Conservation (phyloP, 1,140 invertebrate genomes). For the Solenopsis fugax region DNA sequence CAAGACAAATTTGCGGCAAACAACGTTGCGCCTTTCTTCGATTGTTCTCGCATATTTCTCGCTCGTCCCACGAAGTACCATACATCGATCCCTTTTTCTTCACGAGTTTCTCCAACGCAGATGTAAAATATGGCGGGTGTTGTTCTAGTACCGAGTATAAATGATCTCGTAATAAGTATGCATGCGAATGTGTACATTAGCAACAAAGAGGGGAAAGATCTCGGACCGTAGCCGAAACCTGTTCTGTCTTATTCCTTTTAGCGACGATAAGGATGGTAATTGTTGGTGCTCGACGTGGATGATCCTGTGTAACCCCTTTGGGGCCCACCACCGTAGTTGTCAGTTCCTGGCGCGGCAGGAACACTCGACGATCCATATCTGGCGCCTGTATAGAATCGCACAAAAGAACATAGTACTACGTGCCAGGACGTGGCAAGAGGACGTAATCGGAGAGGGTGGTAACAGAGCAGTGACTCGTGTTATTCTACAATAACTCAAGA, state of each 20-base stretch:
- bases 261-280: slow-evolving; percentile 85
- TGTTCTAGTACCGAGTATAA: slow-evolving; percentile 14
- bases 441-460: slow-evolving; percentile 61
- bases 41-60: background rate
- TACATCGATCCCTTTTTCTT: background rate
- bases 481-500: slow-evolving; percentile 44
- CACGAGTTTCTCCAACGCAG: background rate
- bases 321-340: slow-evolving; percentile 77
- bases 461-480: slow-evolving; percentile 51
- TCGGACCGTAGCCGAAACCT: slow-evolving; percentile 1
- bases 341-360: slow-evolving; percentile 79
- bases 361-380: slow-evolving; percentile 77
- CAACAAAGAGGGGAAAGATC: slow-evolving; percentile 40
- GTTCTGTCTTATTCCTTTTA: slow-evolving; percentile 73
- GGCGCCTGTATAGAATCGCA: slow-evolving; percentile 83
- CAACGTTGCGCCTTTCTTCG: background rate
- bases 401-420: slow-evolving; percentile 83
- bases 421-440: slow-evolving; percentile 72
- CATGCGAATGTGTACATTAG: slow-evolving; percentile 23
- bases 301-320: slow-evolving; percentile 77
- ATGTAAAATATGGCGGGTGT: slow-evolving; percentile 8
- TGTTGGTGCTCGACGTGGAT: slow-evolving; percentile 77
- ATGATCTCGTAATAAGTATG: slow-evolving; percentile 37
- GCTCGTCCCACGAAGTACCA: slow-evolving; percentile 20
- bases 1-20: background rate